Evolutionary conservation across 2,797 vertebrate species (phyloP).

Genomic region (Eremophila alpestris): DNA sequence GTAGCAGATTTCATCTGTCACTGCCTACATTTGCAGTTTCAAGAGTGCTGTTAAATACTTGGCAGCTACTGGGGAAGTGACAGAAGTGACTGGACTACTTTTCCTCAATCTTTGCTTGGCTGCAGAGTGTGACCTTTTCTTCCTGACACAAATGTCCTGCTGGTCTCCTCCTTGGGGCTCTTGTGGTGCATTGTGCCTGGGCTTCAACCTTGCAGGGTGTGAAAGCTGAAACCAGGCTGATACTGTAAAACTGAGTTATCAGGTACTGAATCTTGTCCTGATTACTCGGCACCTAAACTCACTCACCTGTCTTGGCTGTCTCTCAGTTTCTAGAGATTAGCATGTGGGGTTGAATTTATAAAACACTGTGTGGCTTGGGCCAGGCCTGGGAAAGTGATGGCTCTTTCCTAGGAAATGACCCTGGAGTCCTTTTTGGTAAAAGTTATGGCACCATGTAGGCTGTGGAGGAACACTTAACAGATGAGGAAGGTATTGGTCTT

Average conservation of each 20-base stretch:
- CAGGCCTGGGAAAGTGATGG: not conserved
- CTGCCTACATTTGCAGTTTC: constrained; percentile 38
- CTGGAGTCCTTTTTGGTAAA: not conserved
- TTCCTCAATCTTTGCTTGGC: not conserved
- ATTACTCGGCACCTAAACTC: constrained; percentile 41
- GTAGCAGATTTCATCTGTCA: constrained; percentile 1
- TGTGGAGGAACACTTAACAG: not conserved
- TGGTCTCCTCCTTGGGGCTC: not conserved
- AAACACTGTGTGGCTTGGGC: not conserved
- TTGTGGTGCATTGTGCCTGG: not conserved
- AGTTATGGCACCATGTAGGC: not conserved
- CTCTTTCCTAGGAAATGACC: not conserved
- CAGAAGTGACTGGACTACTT: not conserved
- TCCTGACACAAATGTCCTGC: not conserved
- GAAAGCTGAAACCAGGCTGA: constrained; percentile 24
- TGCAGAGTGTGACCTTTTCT: constrained; percentile 32
- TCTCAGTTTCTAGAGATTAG: constrained; percentile 22
- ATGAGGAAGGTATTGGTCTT: not conserved
- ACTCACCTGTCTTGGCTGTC: constrained; percentile 1
- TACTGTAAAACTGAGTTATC: not conserved
- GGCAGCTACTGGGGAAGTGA: not conserved
- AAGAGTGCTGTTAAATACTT: constrained; percentile 24
- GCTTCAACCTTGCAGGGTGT: not conserved
- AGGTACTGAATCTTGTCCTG: not conserved
- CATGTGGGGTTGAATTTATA: constrained; percentile 4